Conservation (phyloP, 2,888 invertebrate genomes). For the Pristionchus exspectatus region DNA sequence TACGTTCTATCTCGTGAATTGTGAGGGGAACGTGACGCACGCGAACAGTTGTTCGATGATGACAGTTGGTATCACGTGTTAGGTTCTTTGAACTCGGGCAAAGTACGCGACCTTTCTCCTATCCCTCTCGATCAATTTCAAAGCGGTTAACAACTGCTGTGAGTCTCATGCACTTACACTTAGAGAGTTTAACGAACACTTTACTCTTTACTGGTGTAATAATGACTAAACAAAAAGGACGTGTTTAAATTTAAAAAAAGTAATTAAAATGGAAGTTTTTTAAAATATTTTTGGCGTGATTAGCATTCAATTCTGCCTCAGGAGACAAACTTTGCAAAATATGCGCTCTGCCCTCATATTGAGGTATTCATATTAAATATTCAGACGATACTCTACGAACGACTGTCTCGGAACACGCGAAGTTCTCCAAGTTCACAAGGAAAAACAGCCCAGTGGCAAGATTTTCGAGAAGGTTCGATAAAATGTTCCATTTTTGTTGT, state of each 20-base stretch:
- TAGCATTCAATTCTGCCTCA: too few relatives aligned
- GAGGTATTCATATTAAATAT: slow-evolving; percentile 40
- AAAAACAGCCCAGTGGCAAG: slow-evolving; percentile 93
- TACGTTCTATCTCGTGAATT: neutral
- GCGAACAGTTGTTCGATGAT: slow-evolving; percentile 2
- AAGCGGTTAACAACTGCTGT: neutral
- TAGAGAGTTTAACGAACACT: too few relatives aligned
- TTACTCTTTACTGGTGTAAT: too few relatives aligned
- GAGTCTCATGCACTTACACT: too few relatives aligned
- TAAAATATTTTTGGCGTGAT: too few relatives aligned
- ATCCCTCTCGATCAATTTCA: neutral
- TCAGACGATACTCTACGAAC: slow-evolving; percentile 65
- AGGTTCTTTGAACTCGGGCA: slow-evolving; percentile 16
- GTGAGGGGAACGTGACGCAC: neutral
- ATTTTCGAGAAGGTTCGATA: slow-evolving; percentile 91
- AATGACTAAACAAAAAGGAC: too few relatives aligned
- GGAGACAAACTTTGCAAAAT: too few relatives aligned
- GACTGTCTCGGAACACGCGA: slow-evolving; percentile 81
- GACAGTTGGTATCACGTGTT: slow-evolving; percentile 10
- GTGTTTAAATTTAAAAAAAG: too few relatives aligned
- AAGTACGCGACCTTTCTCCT: slow-evolving; percentile 19
- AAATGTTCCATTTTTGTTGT: neutral
- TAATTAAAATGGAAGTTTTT: too few relatives aligned
- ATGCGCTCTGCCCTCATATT: too few relatives aligned
- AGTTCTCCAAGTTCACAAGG: slow-evolving; percentile 89